Base-by-base conservation (phyloP, 1,140 invertebrate genomes). In the Gonioctena quinquepunctata region DNA sequence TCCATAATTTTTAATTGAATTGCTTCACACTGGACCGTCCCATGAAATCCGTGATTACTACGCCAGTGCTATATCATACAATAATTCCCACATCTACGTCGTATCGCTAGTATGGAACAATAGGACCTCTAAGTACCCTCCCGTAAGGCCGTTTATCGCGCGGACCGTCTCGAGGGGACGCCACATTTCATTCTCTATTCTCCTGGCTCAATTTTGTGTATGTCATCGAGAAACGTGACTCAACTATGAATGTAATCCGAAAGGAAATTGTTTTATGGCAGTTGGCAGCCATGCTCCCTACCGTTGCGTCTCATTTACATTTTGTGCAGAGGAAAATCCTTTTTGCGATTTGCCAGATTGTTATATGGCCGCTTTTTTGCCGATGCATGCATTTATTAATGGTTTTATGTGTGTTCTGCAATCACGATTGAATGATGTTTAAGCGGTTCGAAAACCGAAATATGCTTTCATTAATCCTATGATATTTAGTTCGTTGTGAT, bases 141-240 rank as follows among this genome's bases (percentile, higher is more conserved):
- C 42, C 22, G 52, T 54, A 65, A 54, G 27, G 63, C 2, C 25
- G 11, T 21, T 8, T 27, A 28, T 69, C 4, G 68, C 61, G n/a
- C 28, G 52, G 1, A 5, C 66, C 33, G n/a, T 6, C 56, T 19
- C 48, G 42, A 49, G 59, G 71, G 71, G 72, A 68, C 72, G 52
- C 61, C 66, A 23, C 67, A 57, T 74, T 70, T 70, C 72, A 68
- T 70, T 68, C 72, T 66, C 74, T 60, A 73, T 76, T 76, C 74
- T 71, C 61, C 50, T 28, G 66, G 74, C 64, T 73, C 74, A 76
- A 76, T 76, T 76, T 76, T 68, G 74, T 76, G 72, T 70, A 73
- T 76, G 74, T 76, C 74, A 76, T 73, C 71, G 74, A 68, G 65
- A 68, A 76, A 76, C 74, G 74, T 76, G 74, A 76, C 74, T 73